Conservation (phyloP, 2,797 vertebrate genomes). For the Podargus strigoides region DNA sequence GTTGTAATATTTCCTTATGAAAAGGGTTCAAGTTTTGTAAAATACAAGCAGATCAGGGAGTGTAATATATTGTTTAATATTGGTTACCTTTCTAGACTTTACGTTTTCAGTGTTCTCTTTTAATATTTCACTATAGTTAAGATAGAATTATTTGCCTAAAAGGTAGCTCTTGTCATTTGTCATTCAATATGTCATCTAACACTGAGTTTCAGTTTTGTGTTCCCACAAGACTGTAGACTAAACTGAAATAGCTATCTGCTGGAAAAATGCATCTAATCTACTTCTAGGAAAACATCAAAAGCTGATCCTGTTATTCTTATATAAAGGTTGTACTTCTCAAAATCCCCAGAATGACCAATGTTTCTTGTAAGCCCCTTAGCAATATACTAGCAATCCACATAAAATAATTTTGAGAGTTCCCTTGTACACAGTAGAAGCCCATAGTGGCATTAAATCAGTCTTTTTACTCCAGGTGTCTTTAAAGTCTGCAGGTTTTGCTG, state of each 20-base stretch:
- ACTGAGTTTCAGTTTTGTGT: neutral
- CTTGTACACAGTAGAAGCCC: neutral
- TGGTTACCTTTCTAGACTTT: neutral
- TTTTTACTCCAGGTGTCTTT: conserved; percentile 20
- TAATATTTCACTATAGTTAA: neutral
- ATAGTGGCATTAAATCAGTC: conserved; percentile 28
- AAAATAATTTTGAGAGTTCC: conserved; percentile 58
- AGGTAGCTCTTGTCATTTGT: neutral
- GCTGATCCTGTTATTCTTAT: neutral
- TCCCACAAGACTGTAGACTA: neutral
- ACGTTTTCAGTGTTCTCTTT: neutral
- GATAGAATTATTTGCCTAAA: neutral
- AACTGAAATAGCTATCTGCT: neutral
- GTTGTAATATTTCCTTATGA: neutral
- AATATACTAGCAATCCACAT: neutral
- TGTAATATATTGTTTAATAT: neutral
- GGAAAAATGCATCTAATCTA: conserved; percentile 30
- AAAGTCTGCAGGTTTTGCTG: neutral
- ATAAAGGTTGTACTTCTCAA: neutral
- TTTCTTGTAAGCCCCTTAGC: conserved; percentile 1
- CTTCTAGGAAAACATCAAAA: conserved; percentile 31
- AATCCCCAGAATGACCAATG: neutral
- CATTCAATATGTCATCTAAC: neutral
- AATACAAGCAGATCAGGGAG: neutral
- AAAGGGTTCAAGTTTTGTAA: neutral